phyloP scores from a whole-genome alignment of 2,113 vertebrate species.

The Odobenus rosmarus region DNA sequence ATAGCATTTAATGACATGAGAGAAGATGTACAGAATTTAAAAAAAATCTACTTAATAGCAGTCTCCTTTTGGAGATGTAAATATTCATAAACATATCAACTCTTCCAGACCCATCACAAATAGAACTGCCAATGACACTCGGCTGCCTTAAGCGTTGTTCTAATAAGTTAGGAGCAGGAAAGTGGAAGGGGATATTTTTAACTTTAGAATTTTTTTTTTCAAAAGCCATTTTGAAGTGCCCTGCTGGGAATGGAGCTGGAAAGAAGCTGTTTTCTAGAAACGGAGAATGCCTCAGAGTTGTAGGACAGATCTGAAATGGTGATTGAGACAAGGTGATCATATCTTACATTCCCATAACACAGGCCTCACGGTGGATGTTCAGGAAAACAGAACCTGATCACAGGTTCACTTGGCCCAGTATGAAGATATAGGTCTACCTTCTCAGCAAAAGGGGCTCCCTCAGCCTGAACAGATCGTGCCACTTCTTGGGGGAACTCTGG shows the following conservation, averaged over 20 bases:
- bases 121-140: neutral
- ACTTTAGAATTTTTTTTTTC: constrained; percentile 39
- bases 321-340: neutral
- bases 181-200: constrained; percentile 75
- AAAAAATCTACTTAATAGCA: constrained; percentile 33
- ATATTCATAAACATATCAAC: constrained; percentile 74
- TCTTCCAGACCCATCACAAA: constrained; percentile 48
- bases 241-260: neutral
- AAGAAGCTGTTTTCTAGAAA: neutral
- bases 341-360: neutral
- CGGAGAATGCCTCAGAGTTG: neutral
- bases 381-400: neutral
- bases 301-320: constrained; percentile 19
- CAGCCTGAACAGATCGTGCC: neutral
- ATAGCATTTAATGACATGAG: neutral
- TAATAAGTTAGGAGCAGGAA: constrained; percentile 74
- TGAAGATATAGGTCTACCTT: neutral
- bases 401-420: rapidly evolving
- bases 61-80: constrained; percentile 45
- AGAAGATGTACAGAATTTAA: neutral
- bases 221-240: constrained; percentile 80
- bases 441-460: neutral
- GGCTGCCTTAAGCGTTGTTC: constrained; percentile 74
- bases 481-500: neutral
- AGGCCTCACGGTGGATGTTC: neutral